Evolutionary conservation across 2,888 invertebrate species (phyloP), one percentile per base, ranked within the genome.

Genomic region (Caenorhabditis afra): DNA sequence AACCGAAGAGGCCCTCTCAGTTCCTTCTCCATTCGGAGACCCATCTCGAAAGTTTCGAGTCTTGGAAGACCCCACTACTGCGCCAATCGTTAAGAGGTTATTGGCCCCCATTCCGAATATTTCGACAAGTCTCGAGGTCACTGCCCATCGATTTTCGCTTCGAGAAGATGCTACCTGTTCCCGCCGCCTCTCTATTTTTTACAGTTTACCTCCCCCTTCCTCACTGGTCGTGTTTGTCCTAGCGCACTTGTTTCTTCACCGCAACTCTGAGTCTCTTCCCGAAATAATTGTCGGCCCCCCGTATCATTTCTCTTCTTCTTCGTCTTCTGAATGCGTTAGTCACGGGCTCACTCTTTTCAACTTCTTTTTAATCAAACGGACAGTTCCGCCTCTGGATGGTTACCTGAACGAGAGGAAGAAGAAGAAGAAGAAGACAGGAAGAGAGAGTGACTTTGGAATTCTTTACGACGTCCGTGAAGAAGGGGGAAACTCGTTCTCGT

Each of bases 401-500:
- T 20, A 18, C 20, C 12, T 49, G 41, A 41, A 11, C 41, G 11
- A 3, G 29, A 5, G n/a, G n/a, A n/a, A n/a, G n/a, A n/a, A n/a
- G n/a, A 3, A 29, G 29, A 29, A 29, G 29, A 29, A 7, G 29
- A 3, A 29, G 29, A 7, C 3, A 29, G 29, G 7, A 7, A 29
- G 41, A 3, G 41, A 41, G 11, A 14, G 39, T 18, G 20, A 23
- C 61, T 53, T 57, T 47, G 55, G 47, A 39, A 29, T 39, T 23
- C 37, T 66, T 67, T 67, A 50, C 58, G 58, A 58, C 50, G 57
- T 58, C 58, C 58, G 41, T 67, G 49, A n/a, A n/a, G n/a, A n/a
- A n/a, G n/a, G n/a, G n/a, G n/a, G 58, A 67, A 67, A 67, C 67
- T 74, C 59, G 55, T 59, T 74, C 57, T 64, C 45, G n/a, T n/a